Evolutionary conservation across 2,113 vertebrate species (phyloP), one percentile per base, ranked within the genome.

Genomic region (Gymnogyps californianus): DNA sequence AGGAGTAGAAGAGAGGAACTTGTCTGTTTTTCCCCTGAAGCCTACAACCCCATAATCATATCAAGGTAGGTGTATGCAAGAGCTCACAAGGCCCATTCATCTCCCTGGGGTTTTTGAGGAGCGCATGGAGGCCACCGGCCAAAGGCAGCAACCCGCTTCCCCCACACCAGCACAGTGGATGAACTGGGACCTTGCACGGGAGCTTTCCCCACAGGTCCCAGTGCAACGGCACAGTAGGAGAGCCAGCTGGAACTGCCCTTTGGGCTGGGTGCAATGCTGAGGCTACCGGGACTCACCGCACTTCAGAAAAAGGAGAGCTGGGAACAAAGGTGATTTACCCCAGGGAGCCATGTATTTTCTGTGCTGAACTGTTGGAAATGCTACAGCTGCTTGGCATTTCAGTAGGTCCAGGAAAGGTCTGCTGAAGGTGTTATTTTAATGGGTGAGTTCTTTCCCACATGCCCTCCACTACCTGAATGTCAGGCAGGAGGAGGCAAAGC

Each of bases 161-260:
- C 42, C 57, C 19, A 16, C 31, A 34, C 4, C 58, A 89, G 55
- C 42, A 8, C 0, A 5, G 34, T 44, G 44, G 17, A 87, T 40
- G 36, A 83, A 42, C 58, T 9, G 29, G 42, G 32, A 38, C 32
- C 32, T 76, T n/a, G 49, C 11, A 40, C 1, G 2, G 51, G 29
- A 89, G 24, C 13, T 90, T 70, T 76, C 21, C 40, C 52, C 2
- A 2, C 32, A 69, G 57, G 51, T 46, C 17, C 36, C 54, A 77
- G 44, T 20, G 36, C 44, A 49, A 38, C 0, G 3, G 65, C 65
- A 31, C 13, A 52, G 57, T 2, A 46, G 55, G 12, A 88, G 34
- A 0, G 0, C 4, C 36, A 51, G n/a, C 38, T 91, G 16, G 38
- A 64, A 16, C 6, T 0, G 3, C 2, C 2, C 21, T 51, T 21